phyloP scores from a whole-genome alignment of 2,797 vertebrate genomes.

The Botia kubotai region DNA sequence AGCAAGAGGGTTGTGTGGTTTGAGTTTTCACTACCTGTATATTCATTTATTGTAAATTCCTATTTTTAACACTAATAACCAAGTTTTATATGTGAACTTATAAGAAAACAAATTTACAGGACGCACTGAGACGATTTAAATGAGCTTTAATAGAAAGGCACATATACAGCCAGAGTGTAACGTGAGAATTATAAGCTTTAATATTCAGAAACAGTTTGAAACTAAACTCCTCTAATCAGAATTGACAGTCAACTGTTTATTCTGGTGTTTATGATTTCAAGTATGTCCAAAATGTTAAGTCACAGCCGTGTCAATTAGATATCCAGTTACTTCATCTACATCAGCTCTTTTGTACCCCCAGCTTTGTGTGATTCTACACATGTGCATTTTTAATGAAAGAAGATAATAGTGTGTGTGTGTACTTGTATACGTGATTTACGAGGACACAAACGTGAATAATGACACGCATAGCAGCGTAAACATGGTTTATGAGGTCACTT shows the following conservation, averaged over 20 bases:
- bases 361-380: constrained; percentile 12
- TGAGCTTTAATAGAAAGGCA: constrained; percentile 88
- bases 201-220: constrained; percentile 76
- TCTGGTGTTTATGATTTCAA: constrained; percentile 72
- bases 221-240: constrained; percentile 61
- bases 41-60: too few species aligned
- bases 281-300: constrained; percentile 76
- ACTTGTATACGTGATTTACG: too few species aligned
- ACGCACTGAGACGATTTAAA: constrained; percentile 71
- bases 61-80: too few species aligned
- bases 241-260: constrained; percentile 61
- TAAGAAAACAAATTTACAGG: constrained; percentile 14
- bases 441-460: too few species aligned
- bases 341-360: constrained; percentile 42
- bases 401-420: neutral
- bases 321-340: constrained; percentile 55
- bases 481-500: too few species aligned
- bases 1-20: too few species aligned
- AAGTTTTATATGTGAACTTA: too few species aligned
- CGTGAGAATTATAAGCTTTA: constrained; percentile 82
- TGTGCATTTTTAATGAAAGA: constrained; percentile 7
- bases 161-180: constrained; percentile 86
- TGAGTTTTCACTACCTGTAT: too few species aligned
- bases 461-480: too few species aligned
- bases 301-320: constrained; percentile 45